Base-by-base conservation (phyloP, 2,888 invertebrate species). In the Aphelenchoides bicaudatus region DNA sequence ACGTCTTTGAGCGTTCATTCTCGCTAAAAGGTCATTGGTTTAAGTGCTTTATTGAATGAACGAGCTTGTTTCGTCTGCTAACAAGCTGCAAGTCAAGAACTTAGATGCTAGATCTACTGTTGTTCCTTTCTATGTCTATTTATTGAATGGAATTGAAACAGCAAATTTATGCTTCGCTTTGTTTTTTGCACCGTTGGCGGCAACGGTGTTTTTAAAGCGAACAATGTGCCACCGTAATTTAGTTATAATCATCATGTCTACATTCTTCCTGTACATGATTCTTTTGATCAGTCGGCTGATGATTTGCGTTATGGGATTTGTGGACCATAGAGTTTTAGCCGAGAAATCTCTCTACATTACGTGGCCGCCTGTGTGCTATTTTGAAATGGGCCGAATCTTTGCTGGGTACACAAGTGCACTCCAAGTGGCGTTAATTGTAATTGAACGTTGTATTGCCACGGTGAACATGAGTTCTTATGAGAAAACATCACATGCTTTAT, bases 221-320 rank as follows among this genome's bases (percentile, higher is more conserved):
- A 10, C 43, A 25, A 10, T 43, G 43, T 43, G 43, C 23, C 43
- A 43, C 25, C 43, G 43, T 21, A 43, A 43, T 43, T 43, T 43
- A 25, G 10, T 43, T 25, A 10, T 43, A 25, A 43, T 43, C 25
- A 43, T 43, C 10, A 43, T n/a, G 10, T 10, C 16, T 10, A 19
- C 43, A 8, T n/a, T n/a, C n/a, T n/a, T n/a, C 21, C 43, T 6
- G 43, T 19, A 25, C 34, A 43, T 43, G 43, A 21, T 8, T n/a
- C 21, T 43, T 43, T 19, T 6, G 10, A 43, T 43, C 21, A 19
- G 25, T 10, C 23, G 16, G 23, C 10, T 25, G 43, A 43, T 19
- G 23, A 10, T 43, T n/a, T 43, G 10, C 43, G 25, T n/a, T n/a
- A 25, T 43, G 34, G 10, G 34, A n/a, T 34, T 34, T 10, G 10